These are phyloP conservation scores for Amphipoea lucens DNA, from an alignment of 2,888 invertebrate genomes.

Conservation along the genomic window DNA sequence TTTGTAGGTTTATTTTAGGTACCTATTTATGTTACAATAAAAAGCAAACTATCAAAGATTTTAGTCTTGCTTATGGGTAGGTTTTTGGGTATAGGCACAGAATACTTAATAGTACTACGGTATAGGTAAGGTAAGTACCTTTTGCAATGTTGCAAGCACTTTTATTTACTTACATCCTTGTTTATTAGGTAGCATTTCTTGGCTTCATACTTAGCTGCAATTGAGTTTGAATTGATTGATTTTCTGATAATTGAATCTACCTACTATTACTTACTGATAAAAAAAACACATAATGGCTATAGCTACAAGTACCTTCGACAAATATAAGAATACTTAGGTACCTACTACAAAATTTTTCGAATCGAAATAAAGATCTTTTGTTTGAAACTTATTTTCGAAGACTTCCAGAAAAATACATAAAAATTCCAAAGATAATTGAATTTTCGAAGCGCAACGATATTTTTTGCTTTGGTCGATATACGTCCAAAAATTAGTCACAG, in stretches of 20 bases:
- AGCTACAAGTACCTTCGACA: not conserved
- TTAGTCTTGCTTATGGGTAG: not conserved
- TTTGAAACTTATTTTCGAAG: slow-evolving; percentile 1
- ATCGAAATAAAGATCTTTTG: not conserved
- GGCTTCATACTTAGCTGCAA: not conserved
- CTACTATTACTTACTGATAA: not conserved
- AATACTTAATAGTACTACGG: no score
- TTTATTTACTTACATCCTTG: not conserved
- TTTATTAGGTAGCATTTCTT: not conserved
- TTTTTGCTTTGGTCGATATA: slow-evolving; percentile 41
- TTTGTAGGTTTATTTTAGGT: not conserved
- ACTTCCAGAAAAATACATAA: slow-evolving; percentile 3
- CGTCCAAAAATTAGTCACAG: slow-evolving; percentile 59
- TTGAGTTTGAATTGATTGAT: not conserved
- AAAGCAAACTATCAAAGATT: not conserved
- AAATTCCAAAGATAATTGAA: slow-evolving; percentile 47
- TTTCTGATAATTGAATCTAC: not conserved
- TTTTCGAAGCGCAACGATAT: slow-evolving; percentile 53
- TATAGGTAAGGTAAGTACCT: no score
- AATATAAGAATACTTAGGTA: not conserved
- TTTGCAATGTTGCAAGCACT: not conserved
- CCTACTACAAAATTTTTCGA: not conserved
- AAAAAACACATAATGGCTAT: not conserved
- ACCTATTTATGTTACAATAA: not conserved
- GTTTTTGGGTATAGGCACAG: not conserved